Base-by-base conservation (phyloP, 2,797 vertebrate genomes). In the Myoxocephalus aenaeus region DNA sequence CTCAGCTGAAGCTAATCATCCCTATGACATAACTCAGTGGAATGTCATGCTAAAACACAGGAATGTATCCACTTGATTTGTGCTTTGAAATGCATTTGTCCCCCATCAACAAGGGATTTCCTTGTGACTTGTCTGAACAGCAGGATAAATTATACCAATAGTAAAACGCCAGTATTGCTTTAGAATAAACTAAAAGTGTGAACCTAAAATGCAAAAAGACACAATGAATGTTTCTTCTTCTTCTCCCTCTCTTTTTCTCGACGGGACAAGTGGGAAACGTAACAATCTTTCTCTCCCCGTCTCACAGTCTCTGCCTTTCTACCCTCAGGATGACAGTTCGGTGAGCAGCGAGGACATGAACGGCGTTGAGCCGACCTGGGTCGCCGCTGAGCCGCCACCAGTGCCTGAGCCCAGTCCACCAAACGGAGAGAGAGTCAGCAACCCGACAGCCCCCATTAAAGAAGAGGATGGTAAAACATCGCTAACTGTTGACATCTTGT, bases 331-430 rank as follows among this genome's bases (percentile, higher is more conserved):
- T 97, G 98, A 98, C 94, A 98, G 96, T 5, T 98, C 98, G 81
- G 96, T 99, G 94, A 98, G 97, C 95, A 98, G 97, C 20, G 97
- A 99, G 94, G 97, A 98, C 91, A 96, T 97, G 96, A 97, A 98
- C 92, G 96, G 95, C 93, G 96, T 95, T 13, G 98, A 99, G 93
- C 94, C 97, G 94, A 93, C 96, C 93, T 99, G 98, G 98, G 96
- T 96, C 92, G 94, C 97, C 94, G 95, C 96, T 89, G 96, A 97
- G 93, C 97, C 95, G 91, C 96, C 96, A 84, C 94, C 96, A 87
- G 94, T 94, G 90, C 94, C 95, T 92, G 96, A 96, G 87, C 95
- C 96, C 86, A 96, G 95, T 88, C 90, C 96, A 77, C 85, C 95
- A 58, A 96, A 96, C 63, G 97, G 97, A 95, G 95, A 96, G 94